Base-by-base conservation (phyloP, 2,888 invertebrate genomes). In the Heliconius sara region DNA sequence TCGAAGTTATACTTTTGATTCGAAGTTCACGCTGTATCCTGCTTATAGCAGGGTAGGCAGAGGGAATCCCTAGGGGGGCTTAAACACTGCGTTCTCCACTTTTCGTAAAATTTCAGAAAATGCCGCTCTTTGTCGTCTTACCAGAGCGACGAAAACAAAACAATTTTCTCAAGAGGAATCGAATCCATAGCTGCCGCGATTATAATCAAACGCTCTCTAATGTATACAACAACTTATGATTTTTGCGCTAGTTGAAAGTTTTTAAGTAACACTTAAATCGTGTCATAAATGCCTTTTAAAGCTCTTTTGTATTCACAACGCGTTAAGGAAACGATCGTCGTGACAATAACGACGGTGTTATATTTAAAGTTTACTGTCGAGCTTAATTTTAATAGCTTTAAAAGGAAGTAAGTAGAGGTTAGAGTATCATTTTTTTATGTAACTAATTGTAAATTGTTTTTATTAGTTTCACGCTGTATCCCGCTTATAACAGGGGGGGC, bases 251-350 rank as follows among this genome's bases (percentile, higher is more conserved):
- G 7, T 70, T 60, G 47, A 60, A 60, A n/a, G n/a, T 73, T 60
- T 73, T 73, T 34, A 39, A 60, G 60, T 73, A 25, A 73, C 9
- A 34, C 34, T 57, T 60, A 72, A 72, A 34, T 60, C 60, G 73
- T 73, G 60, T 60, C 34, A 34, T 60, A 73, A 73, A 73, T 73
- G 73, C 9, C 72, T 57, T 57, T 73, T 73, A 34, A 60, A 60
- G 12, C n/a, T 60, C 73, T 60, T 73, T 73, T 60, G 60, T 73
- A 25, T 73, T 73, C 73, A 4, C 10, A 34, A 34, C 13, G 73
- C 73, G 73, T 73, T 34, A 60, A 73, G 73, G 60, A 73, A 73
- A 73, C 25, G 60, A 12, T 60, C 13, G 34, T 73, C 73, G 73
- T 73, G 73, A 73, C 57, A 39, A 73, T 34, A 60, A 34, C 73